Percentiles rank a stretch among this genome's conserved stretches.
These are phyloP conservation scores for Bombus sylvicola DNA, from an alignment of 1,140 invertebrate species.

Conservation along the genomic window DNA sequence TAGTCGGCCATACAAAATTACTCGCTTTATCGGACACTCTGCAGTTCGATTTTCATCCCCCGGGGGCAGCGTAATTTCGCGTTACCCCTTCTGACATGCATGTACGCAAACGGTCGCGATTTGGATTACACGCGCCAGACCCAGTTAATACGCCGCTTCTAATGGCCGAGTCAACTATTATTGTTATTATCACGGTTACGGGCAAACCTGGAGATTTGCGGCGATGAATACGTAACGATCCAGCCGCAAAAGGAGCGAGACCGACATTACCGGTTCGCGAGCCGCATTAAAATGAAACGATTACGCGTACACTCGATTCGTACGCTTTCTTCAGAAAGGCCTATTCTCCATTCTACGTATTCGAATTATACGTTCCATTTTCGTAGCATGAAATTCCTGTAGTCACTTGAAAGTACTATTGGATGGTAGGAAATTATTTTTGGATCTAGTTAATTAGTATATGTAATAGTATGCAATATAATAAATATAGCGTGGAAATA, in stretches of 20 bases:
- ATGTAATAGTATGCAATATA: too few relatives aligned
- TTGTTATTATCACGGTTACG: constrained; percentile 50
- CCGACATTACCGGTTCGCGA: constrained; percentile 16
- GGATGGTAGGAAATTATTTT: too few relatives aligned
- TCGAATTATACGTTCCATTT: too few relatives aligned
- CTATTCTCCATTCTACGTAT: too few relatives aligned
- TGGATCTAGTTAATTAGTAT: too few relatives aligned
- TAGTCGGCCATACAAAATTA: not conserved
- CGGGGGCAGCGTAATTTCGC: not conserved
- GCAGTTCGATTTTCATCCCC: not conserved
- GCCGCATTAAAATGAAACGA: constrained; percentile 12
- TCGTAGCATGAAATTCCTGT: not conserved
- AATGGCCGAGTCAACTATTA: constrained; percentile 49
- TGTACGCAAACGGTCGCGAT: constrained; percentile 22
- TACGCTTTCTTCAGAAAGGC: not conserved
- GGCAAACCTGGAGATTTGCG: constrained; percentile 29
- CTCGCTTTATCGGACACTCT: not conserved
- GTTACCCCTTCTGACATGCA: constrained; percentile 30
- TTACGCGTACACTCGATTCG: constrained; percentile 19
- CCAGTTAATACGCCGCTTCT: constrained; percentile 44
- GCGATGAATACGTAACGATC: constrained; percentile 20
- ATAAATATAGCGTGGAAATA: too few relatives aligned
- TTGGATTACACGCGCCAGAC: constrained; percentile 33
- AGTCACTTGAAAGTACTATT: not conserved
- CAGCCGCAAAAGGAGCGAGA: not conserved